Evolutionary conservation across 2,797 vertebrate species (phyloP).

Genomic region (Labroides dimidiatus): DNA sequence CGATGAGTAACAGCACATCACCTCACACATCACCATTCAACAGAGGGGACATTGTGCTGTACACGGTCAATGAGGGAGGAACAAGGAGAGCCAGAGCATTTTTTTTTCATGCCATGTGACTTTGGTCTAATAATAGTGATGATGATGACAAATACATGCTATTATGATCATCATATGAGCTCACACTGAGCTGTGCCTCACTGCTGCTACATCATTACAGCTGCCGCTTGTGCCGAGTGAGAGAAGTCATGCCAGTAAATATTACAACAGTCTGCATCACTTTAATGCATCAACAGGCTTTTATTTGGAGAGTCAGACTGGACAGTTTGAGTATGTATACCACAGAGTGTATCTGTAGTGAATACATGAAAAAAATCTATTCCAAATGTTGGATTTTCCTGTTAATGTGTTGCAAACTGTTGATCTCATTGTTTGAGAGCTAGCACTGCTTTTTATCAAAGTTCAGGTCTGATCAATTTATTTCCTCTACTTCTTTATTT

Average conservation of each 20-base stretch:
- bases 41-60: constrained; percentile 20
- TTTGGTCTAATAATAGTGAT: constrained; percentile 15
- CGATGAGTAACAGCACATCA: constrained; percentile 75
- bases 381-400: constrained; percentile 18
- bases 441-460: constrained; percentile 44
- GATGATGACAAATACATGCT: constrained; percentile 35
- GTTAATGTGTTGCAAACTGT: constrained; percentile 49
- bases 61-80: constrained; percentile 19
- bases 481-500: constrained; percentile 21
- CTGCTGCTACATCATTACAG: constrained; percentile 66
- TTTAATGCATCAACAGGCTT: constrained; percentile 25
- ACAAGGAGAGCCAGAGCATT: constrained; percentile 15
- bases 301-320: constrained; percentile 4
- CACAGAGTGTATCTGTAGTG: background rate
- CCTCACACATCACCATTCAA: constrained; percentile 13
- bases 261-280: constrained; percentile 57
- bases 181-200: constrained; percentile 44
- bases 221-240: constrained; percentile 61
- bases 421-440: constrained; percentile 35
- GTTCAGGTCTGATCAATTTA: constrained; percentile 23
- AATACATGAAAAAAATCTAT: background rate
- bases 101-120: constrained; percentile 29
- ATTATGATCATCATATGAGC: constrained; percentile 56
- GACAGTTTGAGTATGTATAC: background rate
- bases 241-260: constrained; percentile 40